Conservation (phyloP, 2,888 invertebrate species). For the Oligia fasciuncula region DNA sequence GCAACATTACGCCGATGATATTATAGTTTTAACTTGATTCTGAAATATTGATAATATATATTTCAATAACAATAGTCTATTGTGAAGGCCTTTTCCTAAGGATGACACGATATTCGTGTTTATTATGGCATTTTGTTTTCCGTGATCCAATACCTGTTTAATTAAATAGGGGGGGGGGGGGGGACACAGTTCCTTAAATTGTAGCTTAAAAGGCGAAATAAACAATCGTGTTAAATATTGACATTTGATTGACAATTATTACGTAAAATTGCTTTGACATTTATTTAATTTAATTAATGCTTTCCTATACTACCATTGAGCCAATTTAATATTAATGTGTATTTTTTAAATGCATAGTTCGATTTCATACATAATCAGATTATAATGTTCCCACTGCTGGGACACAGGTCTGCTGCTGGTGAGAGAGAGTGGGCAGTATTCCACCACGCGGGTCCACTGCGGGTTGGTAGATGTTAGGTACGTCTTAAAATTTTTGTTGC, state of each 20-base stretch:
- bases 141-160: not conserved
- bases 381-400: not conserved
- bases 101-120: not conserved
- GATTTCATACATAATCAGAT: not conserved
- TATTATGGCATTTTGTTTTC: not conserved
- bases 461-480: not conserved
- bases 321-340: too few species aligned
- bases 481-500: not conserved
- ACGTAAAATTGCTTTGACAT: conserved; percentile 17
- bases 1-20: too few species aligned
- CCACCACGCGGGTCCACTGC: not conserved
- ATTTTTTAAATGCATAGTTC: not conserved
- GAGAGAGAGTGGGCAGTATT: not conserved
- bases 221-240: conserved; percentile 1
- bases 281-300: not conserved
- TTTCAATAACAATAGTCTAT: not conserved
- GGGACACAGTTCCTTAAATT: not conserved
- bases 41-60: not conserved
- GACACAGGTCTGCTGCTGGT: not conserved
- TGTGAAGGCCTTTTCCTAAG: not conserved
- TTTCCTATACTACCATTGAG: not conserved
- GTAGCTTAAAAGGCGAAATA: not conserved
- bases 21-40: not conserved
- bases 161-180: not conserved
- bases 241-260: conserved; percentile 13